Evolutionary conservation across 2,113 vertebrate genomes (phyloP), one percentile per base, ranked within the genome.

Genomic region (Patagioenas fasciata): DNA sequence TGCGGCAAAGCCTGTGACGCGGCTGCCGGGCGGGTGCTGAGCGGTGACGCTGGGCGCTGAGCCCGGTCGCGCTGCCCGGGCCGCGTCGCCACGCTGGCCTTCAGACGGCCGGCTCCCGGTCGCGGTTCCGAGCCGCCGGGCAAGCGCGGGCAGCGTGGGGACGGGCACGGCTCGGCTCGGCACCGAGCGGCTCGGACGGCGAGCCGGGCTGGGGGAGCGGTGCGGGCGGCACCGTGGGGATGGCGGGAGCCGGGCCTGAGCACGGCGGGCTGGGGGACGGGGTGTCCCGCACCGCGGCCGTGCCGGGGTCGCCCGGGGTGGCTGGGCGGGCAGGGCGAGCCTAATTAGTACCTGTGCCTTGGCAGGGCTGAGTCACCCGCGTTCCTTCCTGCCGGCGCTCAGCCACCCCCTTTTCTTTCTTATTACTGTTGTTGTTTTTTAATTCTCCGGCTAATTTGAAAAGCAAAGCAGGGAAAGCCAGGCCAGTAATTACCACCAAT

Each of bases 331-430:
- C 85, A 91, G 72, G 82, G 94, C 3, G 23, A 83, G 71, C 31
- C 56, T 96, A 85, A 94, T 95, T 69, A 73, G 54, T 79, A 64
- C 31, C 93, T 91, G 92, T 20, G 42, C 1, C 10, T 14, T 50
- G 67, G 65, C 95, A 79, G 81, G 10, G 61, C 82, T 95, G 93
- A 95, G 85, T 95, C 95, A 95, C 73, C 13, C 42, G 50, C 1
- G 19, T 51, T 95, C 81, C 44, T 78, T 40, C 86, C 79, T 36
- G 72, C 31, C 19, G 12, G 53, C 9, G 18, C 80, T 70, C 32
- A 12, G 80, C 77, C 15, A 2, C 50, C 77, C 54, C 64, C 15
- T 15, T 20, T 61, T 44, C 10, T 29, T 3, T 34, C 12, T 42
- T 31, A 8, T 32, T 83, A 23, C 47, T 80, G 4, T 34, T 86